Evolutionary conservation across 2,113 vertebrate species (phyloP).

Genomic region (Tragelaphus scriptus): DNA sequence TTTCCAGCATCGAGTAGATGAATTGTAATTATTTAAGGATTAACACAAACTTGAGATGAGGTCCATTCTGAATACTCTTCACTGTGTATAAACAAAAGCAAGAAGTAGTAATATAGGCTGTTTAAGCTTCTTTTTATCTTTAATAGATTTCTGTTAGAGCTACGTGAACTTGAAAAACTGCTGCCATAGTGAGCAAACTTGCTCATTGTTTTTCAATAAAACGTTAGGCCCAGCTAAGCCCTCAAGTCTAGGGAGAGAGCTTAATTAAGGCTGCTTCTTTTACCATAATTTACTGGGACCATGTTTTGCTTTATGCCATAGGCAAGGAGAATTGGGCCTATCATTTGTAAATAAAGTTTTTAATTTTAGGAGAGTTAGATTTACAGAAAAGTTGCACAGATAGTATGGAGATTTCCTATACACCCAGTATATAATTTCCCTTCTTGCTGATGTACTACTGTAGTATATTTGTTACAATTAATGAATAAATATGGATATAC

Average conservation of each 20-base stretch:
- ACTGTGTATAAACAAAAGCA: slow-evolving; percentile 81
- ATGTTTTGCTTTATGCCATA: neutral
- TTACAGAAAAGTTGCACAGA: neutral
- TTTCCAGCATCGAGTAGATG: slow-evolving; percentile 75
- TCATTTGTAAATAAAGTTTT: slow-evolving; percentile 1
- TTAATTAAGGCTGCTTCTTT: slow-evolving; percentile 75
- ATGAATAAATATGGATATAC: neutral
- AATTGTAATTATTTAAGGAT: slow-evolving; percentile 87
- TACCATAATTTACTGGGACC: slow-evolving; percentile 62
- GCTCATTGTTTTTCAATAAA: slow-evolving; percentile 76
- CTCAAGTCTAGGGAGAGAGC: slow-evolving; percentile 63
- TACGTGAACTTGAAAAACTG: slow-evolving; percentile 73
- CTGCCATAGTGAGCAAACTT: slow-evolving; percentile 70
- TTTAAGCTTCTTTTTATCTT: slow-evolving; percentile 82
- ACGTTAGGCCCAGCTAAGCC: slow-evolving; percentile 74
- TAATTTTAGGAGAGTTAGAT: neutral
- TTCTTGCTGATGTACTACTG: neutral
- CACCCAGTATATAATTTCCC: neutral
- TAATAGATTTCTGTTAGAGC: slow-evolving; percentile 81
- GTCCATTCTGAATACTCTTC: slow-evolving; percentile 82
- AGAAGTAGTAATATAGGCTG: slow-evolving; percentile 77
- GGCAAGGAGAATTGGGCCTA: neutral
- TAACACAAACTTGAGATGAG: slow-evolving; percentile 77
- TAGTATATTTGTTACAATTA: neutral
- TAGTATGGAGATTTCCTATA: neutral